phyloP scores from a whole-genome alignment of 2,113 vertebrate genomes.

The Mellivora capensis region DNA sequence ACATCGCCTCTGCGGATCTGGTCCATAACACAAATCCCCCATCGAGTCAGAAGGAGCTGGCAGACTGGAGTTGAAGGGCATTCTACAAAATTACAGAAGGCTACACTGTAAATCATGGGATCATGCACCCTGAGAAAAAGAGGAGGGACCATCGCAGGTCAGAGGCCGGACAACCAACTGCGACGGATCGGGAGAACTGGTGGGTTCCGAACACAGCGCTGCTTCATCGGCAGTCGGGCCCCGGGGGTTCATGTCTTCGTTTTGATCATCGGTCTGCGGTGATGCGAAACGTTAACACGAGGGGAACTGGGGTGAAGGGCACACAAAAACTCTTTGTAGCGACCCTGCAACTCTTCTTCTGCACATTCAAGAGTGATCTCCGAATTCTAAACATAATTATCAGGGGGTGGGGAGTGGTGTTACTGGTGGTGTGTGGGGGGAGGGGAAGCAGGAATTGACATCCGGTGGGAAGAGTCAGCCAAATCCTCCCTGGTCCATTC shows the following conservation, averaged over 20 bases:
- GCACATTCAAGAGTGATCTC: neutral
- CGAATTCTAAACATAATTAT: neutral
- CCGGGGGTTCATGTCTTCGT: neutral
- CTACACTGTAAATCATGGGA: neutral
- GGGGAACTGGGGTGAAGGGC: neutral
- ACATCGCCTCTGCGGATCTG: rapidly evolving
- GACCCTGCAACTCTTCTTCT: neutral
- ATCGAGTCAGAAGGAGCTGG: neutral
- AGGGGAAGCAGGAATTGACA: neutral
- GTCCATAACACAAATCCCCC: neutral
- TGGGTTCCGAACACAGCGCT: rapidly evolving
- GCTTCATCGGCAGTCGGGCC: neutral
- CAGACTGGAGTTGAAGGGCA: neutral
- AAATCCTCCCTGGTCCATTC: neutral
- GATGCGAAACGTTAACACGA: neutral
- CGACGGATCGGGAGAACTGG: rapidly evolving
- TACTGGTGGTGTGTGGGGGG: too few species aligned
- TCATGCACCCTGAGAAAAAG: neutral
- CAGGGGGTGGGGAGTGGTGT: neutral
- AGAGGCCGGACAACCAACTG: neutral
- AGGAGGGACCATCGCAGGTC: neutral
- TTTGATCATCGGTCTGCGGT: neutral
- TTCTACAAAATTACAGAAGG: neutral
- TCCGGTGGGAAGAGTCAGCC: neutral
- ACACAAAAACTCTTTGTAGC: neutral